Base-by-base conservation (phyloP, 2,888 invertebrate genomes). In the Ferrisia virgata region DNA sequence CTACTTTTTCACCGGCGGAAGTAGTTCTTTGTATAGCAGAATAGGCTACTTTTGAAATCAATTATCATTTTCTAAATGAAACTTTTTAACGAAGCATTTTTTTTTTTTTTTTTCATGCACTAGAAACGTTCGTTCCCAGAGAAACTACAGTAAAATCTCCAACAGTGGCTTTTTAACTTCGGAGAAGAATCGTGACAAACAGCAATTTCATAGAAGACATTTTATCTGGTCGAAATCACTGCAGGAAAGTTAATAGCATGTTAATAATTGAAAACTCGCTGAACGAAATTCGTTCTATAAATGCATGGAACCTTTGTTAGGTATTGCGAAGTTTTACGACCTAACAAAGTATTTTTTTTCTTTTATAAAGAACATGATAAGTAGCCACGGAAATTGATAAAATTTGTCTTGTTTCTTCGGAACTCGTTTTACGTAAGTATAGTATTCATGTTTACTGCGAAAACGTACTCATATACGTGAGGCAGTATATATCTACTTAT, bases 201-300 rank as follows among this genome's bases (percentile, higher is more conserved):
- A 69, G 69, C 69, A 28, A 69, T 69, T 69, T 69, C 11, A 64
- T 64, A 25, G 64, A 64, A 64, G 64, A 64, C 64, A 64, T 64
- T 69, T 69, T 69, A 69, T 69, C 69, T 69, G 69, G 69, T 31
- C 31, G 31, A 69, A 69, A 69, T 69, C 69, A 69, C 69, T 53
- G 69, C 69, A 53, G 53, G 18, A 69, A 69, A 69, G 53, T 28
- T 69, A 69, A 69, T 69, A 69, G 69, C 69, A 69, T 33, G 69
- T 69, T 69, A 69, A 69, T 69, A 69, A 69, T 69, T 69, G 69
- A 69, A 69, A 69, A 69, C 69, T 33, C 69, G 31, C 69, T 31
- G 28, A 31, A 69, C 69, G 31, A 33, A 69, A 33, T 69, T 69
- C 69, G 31, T 53, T 53, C 69, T 31, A 31, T 28, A 33, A 69